phyloP scores from a whole-genome alignment of 2,888 invertebrate species.

The Miltochrista miniata region DNA sequence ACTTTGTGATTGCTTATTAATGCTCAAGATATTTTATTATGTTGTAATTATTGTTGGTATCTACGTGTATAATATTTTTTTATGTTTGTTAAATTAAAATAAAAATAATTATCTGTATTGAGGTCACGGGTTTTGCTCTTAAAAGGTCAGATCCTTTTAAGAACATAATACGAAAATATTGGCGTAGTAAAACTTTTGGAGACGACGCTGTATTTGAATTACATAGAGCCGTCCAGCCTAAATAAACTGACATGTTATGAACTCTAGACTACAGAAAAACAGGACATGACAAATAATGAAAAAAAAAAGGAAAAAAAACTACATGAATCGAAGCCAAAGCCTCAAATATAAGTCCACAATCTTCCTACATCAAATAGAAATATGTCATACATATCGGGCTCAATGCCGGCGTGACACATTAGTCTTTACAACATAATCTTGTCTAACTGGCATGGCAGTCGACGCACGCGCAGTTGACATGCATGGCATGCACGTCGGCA shows the following conservation, averaged over 20 bases:
- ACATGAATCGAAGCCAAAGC: no score
- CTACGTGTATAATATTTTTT: not conserved
- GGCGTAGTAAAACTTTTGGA: no score
- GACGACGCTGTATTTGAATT: no score
- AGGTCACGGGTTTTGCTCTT: no score
- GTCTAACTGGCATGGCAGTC: slow-evolving; percentile 52
- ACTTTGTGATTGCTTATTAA: not conserved
- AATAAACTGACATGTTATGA: no score
- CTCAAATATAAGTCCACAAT: not conserved
- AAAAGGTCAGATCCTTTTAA: no score
- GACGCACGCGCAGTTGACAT: slow-evolving; percentile 53
- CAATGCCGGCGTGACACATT: slow-evolving; percentile 45
- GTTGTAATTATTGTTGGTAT: not conserved
- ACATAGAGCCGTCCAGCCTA: no score
- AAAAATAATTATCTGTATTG: no score
- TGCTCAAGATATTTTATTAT: not conserved
- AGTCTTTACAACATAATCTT: slow-evolving; percentile 50
- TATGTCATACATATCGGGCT: slow-evolving; percentile 20
- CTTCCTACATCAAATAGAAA: slow-evolving; percentile 3
- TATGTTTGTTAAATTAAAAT: not conserved
- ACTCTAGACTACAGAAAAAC: not conserved
- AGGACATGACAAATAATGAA: not conserved
- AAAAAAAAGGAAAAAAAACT: no score
- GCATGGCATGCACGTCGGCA: slow-evolving; percentile 54
- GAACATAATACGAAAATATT: no score